These are phyloP conservation scores for Pilophorus perplexus DNA, from an alignment of 2,888 invertebrate genomes.

Conservation along the genomic window DNA sequence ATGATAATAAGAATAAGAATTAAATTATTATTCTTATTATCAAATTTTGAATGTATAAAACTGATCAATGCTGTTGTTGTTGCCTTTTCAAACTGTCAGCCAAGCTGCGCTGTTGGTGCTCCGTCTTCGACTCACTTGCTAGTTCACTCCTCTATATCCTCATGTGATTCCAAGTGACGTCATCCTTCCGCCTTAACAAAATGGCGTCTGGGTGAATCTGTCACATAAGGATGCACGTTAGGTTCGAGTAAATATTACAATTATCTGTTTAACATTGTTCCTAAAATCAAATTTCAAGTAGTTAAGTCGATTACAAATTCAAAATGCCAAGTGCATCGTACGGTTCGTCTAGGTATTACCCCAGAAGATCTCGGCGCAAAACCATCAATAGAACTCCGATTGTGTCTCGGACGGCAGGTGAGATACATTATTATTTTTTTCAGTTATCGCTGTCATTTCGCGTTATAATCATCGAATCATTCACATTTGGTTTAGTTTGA, in stretches of 20 bases:
- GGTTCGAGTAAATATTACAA: slow-evolving; percentile 21
- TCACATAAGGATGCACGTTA: slow-evolving; percentile 21
- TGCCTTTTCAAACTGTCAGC: too few relatives aligned
- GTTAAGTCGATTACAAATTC: slow-evolving; percentile 48
- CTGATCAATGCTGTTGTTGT: too few relatives aligned
- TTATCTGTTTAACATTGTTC: too few relatives aligned
- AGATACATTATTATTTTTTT: slow-evolving; percentile 12
- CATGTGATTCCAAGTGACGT: slow-evolving; percentile 32
- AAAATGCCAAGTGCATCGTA: slow-evolving; percentile 95
- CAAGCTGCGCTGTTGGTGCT: too few relatives aligned
- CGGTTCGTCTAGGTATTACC: slow-evolving; percentile 87
- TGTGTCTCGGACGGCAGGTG: slow-evolving; percentile 60
- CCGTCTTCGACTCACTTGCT: too few relatives aligned
- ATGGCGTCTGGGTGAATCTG: slow-evolving; percentile 35
- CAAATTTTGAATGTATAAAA: too few relatives aligned
- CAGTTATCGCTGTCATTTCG: not conserved
- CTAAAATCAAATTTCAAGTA: not conserved
- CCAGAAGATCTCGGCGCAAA: slow-evolving; percentile 88
- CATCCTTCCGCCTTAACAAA: slow-evolving; percentile 35
- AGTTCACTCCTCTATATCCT: too few relatives aligned
- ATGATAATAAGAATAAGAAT: too few relatives aligned
- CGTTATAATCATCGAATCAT: not conserved
- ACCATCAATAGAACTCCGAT: slow-evolving; percentile 81
- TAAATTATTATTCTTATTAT: too few relatives aligned
- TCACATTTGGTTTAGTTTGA: too few relatives aligned